Conservation (phyloP, 2,113 vertebrate genomes). For the Toxostoma redivivum region DNA sequence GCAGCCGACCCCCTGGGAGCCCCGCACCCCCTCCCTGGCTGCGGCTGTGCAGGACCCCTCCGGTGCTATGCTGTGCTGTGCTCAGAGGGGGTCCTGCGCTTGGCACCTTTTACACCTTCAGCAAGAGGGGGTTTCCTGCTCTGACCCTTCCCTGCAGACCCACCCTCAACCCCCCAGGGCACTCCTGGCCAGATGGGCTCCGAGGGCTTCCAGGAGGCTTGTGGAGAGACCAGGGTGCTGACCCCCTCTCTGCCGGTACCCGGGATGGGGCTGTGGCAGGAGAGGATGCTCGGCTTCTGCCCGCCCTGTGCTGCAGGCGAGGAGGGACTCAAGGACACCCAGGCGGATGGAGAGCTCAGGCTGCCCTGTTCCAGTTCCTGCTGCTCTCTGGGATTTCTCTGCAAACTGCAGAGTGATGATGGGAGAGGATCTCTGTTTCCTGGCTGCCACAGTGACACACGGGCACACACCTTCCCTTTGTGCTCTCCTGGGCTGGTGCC, state of each 20-base stretch:
- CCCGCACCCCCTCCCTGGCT: fast-evolving
- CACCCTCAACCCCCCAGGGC: fast-evolving
- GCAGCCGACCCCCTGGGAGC: neutral
- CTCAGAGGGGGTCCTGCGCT: neutral
- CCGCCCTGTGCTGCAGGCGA: fast-evolving
- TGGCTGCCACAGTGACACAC: fast-evolving
- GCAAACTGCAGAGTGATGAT: neutral
- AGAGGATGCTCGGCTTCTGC: neutral
- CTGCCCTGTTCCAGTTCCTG: neutral
- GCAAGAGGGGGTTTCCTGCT: neutral
- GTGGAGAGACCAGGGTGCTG: neutral
- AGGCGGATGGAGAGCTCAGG: neutral
- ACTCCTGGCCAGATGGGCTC: neutral
- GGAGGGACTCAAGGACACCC: constrained; percentile 16
- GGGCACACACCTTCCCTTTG: neutral
- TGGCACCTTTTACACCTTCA: fast-evolving
- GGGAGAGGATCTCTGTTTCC: neutral
- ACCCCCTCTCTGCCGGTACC: neutral
- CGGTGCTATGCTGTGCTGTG: neutral
- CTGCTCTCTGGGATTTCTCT: constrained; percentile 10
- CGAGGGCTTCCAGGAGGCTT: neutral
- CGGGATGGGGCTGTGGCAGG: neutral
- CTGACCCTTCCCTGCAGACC: neutral
- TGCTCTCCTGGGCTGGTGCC: neutral
- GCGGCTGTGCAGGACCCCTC: neutral